Evolutionary conservation across 2,113 vertebrate species (phyloP), one percentile per base, ranked within the genome.

Genomic region (Rhea pennata): DNA sequence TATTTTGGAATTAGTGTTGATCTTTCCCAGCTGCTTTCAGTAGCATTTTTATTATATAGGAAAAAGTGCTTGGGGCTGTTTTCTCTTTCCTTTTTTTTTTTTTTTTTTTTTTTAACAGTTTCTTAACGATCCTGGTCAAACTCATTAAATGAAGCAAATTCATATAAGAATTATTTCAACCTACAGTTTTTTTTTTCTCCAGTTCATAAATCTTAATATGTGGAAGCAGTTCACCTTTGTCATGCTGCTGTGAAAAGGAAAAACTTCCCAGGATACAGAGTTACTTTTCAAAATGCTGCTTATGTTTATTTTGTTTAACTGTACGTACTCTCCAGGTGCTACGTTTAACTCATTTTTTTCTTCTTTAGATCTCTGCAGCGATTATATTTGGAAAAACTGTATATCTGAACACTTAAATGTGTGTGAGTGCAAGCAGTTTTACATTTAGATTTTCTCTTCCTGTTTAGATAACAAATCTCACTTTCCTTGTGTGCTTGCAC

Each of bases 351-450:
- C 98, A 98, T 98, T 99, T 98, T 99, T 99, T 99, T 99, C 98
- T 99, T 98, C 99, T 99, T 99, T 99, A 99, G 99, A 99, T 99
- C 98, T 98, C 98, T 99, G 98, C 99, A 99, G 98, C 99, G 99
- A 98, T 99, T 99, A 99, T 99, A 99, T 99, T 98, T 99, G 99
- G 99, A 99, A 98, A 99, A 98, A 98, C 98, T 98, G 98, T 99
- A 98, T 99, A 98, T 99, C 99, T 99, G 99, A 99, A 98, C 99
- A 99, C 99, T 99, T 99, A 99, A 99, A 98, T 99, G 99, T 99
- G 99, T 99, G 99, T 99, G 99, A 99, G 99, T 99, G 99, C 99
- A 99, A 99, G 98, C 98, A 98, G 98, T 99, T 99, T 99, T 99
- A 99, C 98, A 98, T 99, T 98, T 98, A 98, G 99, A 98, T 97